Evolutionary conservation across 2,797 vertebrate species (phyloP), one percentile per base, ranked within the genome.

Genomic region (Nyctibius grandis): DNA sequence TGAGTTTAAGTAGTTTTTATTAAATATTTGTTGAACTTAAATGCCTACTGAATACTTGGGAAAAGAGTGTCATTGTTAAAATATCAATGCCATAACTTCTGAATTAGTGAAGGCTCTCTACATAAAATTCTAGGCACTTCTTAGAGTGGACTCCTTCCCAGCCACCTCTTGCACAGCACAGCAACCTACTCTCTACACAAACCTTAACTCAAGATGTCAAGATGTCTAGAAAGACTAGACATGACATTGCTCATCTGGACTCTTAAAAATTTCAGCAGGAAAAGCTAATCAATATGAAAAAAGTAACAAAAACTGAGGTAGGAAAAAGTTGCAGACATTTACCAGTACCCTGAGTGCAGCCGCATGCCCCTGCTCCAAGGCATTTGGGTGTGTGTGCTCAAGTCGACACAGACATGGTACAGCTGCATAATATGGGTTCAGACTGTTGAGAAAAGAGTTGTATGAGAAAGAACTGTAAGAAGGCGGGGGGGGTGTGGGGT

Each of bases 351-450:
- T 79, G 44, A 36, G 31, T 44, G 57, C 61, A 61, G 38, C 9
- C 36, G 19, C 38, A 29, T 0, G 0, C 9, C 19, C 38, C 31
- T 47, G 36, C 69, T 76, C 42, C 38, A 42, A 50, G 60, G 45
- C 36, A 65, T 85, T 79, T 77, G 31, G 8, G 70, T 86, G 18
- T 7, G 56, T 63, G 22, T 57, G 50, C 68, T 80, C 23, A 51
- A 44, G 48, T 45, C 1, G 0, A 45, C 0, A 0, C 29, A 77
- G 79, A 68, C 45, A 70, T 0, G 0, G 19, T 80, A 56, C 64
- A 60, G 56, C 88, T 88, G 60, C 40, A n/a, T 67, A 79, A 67
- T 40, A 14, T 4, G 48, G 31, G 19, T 54, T 74, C 45, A 63
- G 44, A 13, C 13, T 40, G 26, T 12, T 93, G 21, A 61, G 61